Conservation (phyloP, 2,113 vertebrate genomes). For the Grammomys surdaster region DNA sequence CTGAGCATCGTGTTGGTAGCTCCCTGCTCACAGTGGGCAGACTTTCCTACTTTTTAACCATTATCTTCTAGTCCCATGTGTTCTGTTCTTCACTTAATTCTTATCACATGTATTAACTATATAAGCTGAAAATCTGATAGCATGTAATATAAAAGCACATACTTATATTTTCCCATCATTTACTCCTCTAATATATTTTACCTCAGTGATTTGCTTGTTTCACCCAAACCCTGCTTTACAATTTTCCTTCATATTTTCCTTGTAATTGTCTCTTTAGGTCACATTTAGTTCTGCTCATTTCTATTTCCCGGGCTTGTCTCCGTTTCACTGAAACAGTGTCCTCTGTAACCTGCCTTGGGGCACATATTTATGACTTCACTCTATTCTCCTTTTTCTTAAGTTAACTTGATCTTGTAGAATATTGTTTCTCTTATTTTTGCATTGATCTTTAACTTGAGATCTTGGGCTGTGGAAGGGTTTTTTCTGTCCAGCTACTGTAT, state of each 20-base stretch:
- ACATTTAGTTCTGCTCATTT: not conserved
- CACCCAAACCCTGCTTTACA: not conserved
- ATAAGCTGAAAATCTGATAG: not conserved
- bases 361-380: not conserved
- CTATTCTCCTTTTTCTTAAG: conserved; percentile 11
- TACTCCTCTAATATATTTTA: not conserved
- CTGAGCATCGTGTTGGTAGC: not conserved
- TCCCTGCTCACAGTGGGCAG: not conserved
- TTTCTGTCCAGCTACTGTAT: not conserved
- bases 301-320: not conserved
- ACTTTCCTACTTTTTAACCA: not conserved
- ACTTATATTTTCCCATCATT: not conserved
- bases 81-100: not conserved
- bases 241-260: not conserved
- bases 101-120: not conserved
- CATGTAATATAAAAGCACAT: not conserved
- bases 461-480: not conserved
- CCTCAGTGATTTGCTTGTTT: not conserved
- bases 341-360: not conserved
- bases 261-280: not conserved
- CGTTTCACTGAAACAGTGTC: conserved; percentile 13
- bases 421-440: not conserved
- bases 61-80: not conserved
- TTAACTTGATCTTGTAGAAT: not conserved
- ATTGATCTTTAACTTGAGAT: not conserved